These are phyloP conservation scores for Pandemis heparana DNA, from an alignment of 2,888 invertebrate species.

Conservation along the genomic window DNA sequence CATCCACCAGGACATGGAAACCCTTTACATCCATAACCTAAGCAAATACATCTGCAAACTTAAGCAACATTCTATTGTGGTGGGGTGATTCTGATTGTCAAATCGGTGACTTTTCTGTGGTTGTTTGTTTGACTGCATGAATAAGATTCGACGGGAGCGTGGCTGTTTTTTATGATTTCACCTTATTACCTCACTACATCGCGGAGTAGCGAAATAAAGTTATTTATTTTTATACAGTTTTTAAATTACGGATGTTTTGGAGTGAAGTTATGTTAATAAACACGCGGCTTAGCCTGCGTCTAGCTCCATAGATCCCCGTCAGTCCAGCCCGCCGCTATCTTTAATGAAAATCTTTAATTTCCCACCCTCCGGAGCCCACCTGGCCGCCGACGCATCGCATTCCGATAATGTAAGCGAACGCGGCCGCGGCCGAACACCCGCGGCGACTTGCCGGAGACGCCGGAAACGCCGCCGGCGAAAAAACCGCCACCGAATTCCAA, in stretches of 20 bases:
- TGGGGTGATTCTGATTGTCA: too few species aligned
- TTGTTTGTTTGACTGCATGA: too few species aligned
- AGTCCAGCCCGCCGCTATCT: slow-evolving; percentile 43
- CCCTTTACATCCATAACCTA: too few species aligned
- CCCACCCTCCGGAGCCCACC: slow-evolving; percentile 40
- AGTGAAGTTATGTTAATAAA: not conserved
- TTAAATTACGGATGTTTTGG: not conserved
- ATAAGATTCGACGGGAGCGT: too few species aligned
- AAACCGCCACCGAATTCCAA: slow-evolving; percentile 17
- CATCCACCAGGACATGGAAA: not conserved
- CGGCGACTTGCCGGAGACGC: not conserved
- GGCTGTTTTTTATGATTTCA: too few species aligned
- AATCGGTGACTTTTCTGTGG: too few species aligned
- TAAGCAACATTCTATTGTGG: too few species aligned
- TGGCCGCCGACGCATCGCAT: slow-evolving; percentile 18
- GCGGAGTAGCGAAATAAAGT: too few species aligned
- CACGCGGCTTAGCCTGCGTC: not conserved
- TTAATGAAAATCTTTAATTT: slow-evolving; percentile 55
- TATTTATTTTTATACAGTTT: too few species aligned
- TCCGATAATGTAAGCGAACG: slow-evolving; percentile 27
- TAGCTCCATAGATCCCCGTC: not conserved
- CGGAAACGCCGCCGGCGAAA: slow-evolving; percentile 14
- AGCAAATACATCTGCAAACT: too few species aligned
- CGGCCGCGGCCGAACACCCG: not conserved
- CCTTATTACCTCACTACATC: too few species aligned